Conservation (phyloP, 2,888 invertebrate genomes). For the Apeira syringaria region DNA sequence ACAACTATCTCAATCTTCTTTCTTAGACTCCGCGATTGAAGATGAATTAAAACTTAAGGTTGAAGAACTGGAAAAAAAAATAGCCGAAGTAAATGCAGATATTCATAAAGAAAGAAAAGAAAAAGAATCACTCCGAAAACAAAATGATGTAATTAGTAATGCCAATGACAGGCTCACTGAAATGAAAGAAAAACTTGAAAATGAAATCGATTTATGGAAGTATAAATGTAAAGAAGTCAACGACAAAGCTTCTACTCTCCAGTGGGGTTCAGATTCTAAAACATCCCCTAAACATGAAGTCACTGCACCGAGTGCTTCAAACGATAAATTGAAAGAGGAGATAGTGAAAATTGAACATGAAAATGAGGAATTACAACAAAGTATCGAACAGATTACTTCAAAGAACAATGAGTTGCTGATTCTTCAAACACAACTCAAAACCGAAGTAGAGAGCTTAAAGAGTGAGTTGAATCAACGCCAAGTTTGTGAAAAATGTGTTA, state of each 20-base stretch:
- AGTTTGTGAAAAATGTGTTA: constrained; percentile 44
- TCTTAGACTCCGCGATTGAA: constrained; percentile 90
- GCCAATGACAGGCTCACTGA: constrained; percentile 91
- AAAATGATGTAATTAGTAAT: constrained; percentile 88
- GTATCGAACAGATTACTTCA: constrained; percentile 57
- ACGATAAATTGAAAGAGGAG: constrained; percentile 49
- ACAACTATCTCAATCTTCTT: constrained; percentile 80
- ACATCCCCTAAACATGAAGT: constrained; percentile 42
- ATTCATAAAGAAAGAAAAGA: constrained; percentile 85
- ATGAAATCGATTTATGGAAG: constrained; percentile 89
- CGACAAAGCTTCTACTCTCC: constrained; percentile 82
- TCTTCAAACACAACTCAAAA: constrained; percentile 49
- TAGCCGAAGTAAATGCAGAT: constrained; percentile 83
- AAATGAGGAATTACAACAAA: constrained; percentile 68
- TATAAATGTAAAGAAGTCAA: constrained; percentile 88
- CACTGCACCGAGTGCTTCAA: constrained; percentile 15
- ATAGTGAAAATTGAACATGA: constrained; percentile 70
- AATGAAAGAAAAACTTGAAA: constrained; percentile 92
- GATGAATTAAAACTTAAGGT: constrained; percentile 91
- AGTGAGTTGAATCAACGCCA: constrained; percentile 49
- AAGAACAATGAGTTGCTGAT: constrained; percentile 56
- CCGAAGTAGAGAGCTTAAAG: constrained; percentile 53
- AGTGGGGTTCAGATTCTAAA: constrained; percentile 59
- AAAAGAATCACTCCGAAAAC: constrained; percentile 86
- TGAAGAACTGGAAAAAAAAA: constrained; percentile 85